These are phyloP conservation scores for Sorex fumeus DNA, from an alignment of 2,113 vertebrate species.

Conservation along the genomic window DNA sequence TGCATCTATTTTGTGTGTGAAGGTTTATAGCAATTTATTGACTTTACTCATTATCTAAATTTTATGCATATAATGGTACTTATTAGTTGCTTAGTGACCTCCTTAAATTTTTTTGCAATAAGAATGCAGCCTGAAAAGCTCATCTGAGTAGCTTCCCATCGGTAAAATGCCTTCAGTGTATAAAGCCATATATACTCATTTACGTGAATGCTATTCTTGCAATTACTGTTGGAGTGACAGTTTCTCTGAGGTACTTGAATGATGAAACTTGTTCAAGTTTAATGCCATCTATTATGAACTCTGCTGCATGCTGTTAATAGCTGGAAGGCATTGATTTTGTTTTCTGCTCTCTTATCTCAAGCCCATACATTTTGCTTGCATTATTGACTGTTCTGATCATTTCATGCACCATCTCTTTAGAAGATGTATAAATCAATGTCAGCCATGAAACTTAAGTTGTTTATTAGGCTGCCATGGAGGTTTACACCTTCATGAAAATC, in stretches of 20 bases:
- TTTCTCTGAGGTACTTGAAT: constrained; percentile 89
- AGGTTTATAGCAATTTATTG: constrained; percentile 73
- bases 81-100: constrained; percentile 81
- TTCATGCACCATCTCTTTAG: constrained; percentile 91
- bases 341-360: constrained; percentile 90
- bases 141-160: constrained; percentile 81
- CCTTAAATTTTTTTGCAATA: constrained; percentile 83
- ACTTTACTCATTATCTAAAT: constrained; percentile 81
- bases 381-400: constrained; percentile 91
- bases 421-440: constrained; percentile 92
- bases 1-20: constrained; percentile 73
- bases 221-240: constrained; percentile 87
- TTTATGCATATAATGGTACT: constrained; percentile 82
- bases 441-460: constrained; percentile 89
- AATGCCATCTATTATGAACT: constrained; percentile 91
- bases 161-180: constrained; percentile 84
- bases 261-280: constrained; percentile 90
- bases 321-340: constrained; percentile 92
- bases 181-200: constrained; percentile 72
- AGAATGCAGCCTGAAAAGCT: constrained; percentile 75
- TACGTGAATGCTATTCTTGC: constrained; percentile 81
- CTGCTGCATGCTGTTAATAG: constrained; percentile 90
- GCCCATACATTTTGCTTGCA: constrained; percentile 89
- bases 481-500: constrained; percentile 89
- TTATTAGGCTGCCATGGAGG: constrained; percentile 86